Conservation (phyloP, 1,140 invertebrate genomes). For the Heterodera carotae region DNA sequence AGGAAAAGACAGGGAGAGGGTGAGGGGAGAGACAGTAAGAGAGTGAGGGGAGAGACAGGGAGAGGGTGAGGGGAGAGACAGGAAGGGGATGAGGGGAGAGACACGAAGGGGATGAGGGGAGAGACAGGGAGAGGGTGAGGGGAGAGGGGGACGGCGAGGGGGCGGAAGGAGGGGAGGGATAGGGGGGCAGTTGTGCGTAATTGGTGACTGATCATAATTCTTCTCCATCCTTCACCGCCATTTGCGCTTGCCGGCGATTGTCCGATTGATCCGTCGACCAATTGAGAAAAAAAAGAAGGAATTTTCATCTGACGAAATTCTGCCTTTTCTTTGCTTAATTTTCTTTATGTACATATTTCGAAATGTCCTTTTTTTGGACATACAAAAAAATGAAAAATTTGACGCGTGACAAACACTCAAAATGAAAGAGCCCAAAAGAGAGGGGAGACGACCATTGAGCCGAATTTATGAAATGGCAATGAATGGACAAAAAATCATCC, state of each 20-base stretch:
- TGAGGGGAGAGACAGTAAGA: background rate
- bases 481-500: too few relatives aligned
- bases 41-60: background rate
- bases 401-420: background rate
- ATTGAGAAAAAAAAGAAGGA: background rate
- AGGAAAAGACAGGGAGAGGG: background rate
- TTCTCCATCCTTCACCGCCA: background rate
- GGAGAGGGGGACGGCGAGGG: background rate
- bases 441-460: too few relatives aligned
- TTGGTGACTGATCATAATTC: too few relatives aligned
- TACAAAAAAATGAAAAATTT: background rate
- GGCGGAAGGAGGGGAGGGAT: background rate
- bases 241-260: background rate
- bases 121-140: background rate
- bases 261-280: background rate
- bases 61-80: background rate
- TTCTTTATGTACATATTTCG: too few relatives aligned
- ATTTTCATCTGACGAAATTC: too few relatives aligned
- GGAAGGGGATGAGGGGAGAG: background rate
- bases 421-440: background rate
- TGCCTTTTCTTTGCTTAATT: too few relatives aligned
- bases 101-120: background rate
- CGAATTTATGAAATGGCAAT: too few relatives aligned
- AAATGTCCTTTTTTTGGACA: too few relatives aligned
- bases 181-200: too few relatives aligned